Evolutionary conservation across 1,140 invertebrate genomes (phyloP).

Genomic region (Monomorium pharaonis): DNA sequence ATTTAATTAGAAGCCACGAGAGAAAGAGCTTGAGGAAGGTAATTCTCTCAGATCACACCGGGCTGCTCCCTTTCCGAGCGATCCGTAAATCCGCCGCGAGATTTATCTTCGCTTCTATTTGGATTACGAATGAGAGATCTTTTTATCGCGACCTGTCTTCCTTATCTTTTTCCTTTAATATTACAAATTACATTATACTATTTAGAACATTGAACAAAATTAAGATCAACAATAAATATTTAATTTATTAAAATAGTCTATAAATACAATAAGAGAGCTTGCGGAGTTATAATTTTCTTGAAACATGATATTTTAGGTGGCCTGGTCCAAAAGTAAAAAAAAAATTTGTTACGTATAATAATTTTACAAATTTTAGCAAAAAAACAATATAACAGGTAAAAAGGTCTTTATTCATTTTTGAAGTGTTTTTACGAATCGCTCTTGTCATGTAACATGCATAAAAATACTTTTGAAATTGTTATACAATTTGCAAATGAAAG

Average conservation of each 20-base stretch:
- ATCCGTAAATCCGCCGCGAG: conserved; percentile 30
- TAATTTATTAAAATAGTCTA: neutral
- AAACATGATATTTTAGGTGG: too few species aligned
- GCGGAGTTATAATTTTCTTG: too few species aligned
- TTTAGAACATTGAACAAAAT: neutral
- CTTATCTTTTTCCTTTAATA: neutral
- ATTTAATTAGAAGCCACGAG: conserved; percentile 31
- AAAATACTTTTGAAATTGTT: neutral
- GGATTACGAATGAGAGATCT: neutral
- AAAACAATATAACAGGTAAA: too few species aligned
- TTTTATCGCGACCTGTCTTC: neutral
- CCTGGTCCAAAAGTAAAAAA: too few species aligned
- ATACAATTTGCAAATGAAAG: neutral
- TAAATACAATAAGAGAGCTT: too few species aligned
- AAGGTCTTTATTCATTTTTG: too few species aligned
- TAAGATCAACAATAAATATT: neutral
- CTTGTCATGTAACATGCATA: neutral
- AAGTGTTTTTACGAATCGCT: neutral
- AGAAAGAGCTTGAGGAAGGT: neutral
- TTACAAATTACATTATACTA: neutral
- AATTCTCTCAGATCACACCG: conserved; percentile 22
- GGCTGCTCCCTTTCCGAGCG: neutral
- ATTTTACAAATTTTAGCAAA: too few species aligned
- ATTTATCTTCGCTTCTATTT: conserved; percentile 31
- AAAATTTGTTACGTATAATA: too few species aligned